A percentile compares a stretch with the other conserved stretches of the same genome.
phyloP scores from a whole-genome alignment of 2,888 invertebrate species.

The Zele albiditarsus region DNA sequence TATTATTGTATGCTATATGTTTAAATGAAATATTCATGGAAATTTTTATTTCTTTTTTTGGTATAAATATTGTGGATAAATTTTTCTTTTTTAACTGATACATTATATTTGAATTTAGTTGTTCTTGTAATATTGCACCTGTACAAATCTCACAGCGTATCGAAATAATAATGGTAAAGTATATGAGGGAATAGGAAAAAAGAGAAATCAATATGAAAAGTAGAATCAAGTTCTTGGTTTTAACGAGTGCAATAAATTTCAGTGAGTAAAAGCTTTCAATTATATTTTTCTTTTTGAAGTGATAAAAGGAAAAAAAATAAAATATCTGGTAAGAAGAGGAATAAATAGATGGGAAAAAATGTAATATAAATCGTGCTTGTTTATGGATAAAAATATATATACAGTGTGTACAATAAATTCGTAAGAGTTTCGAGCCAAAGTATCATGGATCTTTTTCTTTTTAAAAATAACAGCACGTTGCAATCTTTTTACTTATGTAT shows the following conservation, averaged over 20 bases:
- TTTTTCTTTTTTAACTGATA: constrained; percentile 2
- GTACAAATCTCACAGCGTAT: background rate
- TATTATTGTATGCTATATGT: background rate
- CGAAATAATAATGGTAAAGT: constrained; percentile 5
- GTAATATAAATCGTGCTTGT: background rate
- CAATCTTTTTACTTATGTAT: background rate
- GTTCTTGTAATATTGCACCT: background rate
- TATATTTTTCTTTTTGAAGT: background rate
- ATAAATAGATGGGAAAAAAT: constrained; percentile 1
- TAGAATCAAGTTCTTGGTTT: no score
- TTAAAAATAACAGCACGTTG: no score
- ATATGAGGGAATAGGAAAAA: constrained; percentile 5
- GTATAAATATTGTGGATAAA: background rate
- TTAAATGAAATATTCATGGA: background rate
- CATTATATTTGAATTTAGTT: background rate
- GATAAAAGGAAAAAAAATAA: background rate
- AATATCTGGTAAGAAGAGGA: background rate
- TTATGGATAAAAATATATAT: no score
- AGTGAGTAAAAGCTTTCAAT: background rate
- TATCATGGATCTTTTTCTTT: no score
- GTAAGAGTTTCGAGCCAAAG: no score
- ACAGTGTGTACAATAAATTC: no score
- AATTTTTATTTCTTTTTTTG: no score
- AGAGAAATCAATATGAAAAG: background rate
- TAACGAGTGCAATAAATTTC: background rate